These are phyloP conservation scores for Conistra vaccinii DNA, from an alignment of 2,888 invertebrate genomes.

Conservation along the genomic window DNA sequence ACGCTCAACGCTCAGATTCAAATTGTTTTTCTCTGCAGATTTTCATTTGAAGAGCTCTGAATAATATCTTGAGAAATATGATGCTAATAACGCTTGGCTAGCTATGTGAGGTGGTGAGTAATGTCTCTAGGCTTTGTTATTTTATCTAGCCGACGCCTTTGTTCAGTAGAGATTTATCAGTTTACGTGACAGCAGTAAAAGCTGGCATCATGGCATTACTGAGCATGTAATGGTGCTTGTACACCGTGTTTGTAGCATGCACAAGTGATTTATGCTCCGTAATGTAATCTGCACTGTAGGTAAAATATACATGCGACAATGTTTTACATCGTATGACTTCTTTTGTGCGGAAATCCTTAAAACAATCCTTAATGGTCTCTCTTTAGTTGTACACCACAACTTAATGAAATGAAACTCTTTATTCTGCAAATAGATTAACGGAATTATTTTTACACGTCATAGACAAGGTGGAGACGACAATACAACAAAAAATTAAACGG, in stretches of 20 bases:
- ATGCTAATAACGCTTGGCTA: constrained; percentile 50
- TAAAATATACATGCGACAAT: neutral
- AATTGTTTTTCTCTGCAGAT: constrained; percentile 61
- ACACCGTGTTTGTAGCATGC: constrained; percentile 1
- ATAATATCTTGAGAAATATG: constrained; percentile 53
- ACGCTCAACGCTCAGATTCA: constrained; percentile 52
- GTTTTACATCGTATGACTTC: neutral
- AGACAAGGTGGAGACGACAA: no score
- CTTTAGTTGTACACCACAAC: neutral
- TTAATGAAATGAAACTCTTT: no score
- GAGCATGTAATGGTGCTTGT: constrained; percentile 12
- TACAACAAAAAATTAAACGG: no score
- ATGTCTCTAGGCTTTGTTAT: constrained; percentile 46
- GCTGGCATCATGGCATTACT: neutral
- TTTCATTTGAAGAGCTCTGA: constrained; percentile 55
- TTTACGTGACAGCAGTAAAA: constrained; percentile 18
- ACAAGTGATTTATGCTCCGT: constrained; percentile 6
- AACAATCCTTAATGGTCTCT: no score
- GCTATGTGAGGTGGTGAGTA: constrained; percentile 43
- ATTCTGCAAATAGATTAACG: no score
- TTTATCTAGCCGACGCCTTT: constrained; percentile 36
- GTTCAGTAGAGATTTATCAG: constrained; percentile 37
- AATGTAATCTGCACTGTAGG: neutral
- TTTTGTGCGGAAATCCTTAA: neutral
- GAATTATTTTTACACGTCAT: no score